These are phyloP conservation scores for Falco concolor DNA, from an alignment of 2,797 vertebrate genomes.

Conservation along the genomic window DNA sequence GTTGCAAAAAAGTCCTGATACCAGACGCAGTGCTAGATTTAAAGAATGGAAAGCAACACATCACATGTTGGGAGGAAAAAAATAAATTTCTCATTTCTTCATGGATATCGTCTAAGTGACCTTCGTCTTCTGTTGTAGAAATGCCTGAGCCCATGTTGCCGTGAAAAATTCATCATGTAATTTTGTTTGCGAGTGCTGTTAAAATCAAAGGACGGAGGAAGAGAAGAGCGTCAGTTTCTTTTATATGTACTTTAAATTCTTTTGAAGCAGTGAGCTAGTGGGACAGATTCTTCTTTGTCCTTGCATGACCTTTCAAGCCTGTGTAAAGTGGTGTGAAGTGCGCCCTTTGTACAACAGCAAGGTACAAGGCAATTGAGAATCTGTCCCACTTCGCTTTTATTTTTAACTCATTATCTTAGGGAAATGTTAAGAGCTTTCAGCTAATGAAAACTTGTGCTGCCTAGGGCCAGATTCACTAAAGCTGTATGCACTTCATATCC, in stretches of 20 bases:
- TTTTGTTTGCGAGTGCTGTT: constrained; percentile 98
- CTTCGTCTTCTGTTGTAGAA: constrained; percentile 98
- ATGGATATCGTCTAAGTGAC: constrained; percentile 89
- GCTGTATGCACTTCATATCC: not conserved
- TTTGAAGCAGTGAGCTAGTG: not conserved
- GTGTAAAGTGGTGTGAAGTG: not conserved
- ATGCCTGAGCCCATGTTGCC: constrained; percentile 94
- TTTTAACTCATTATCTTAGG: not conserved
- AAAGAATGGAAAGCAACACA: constrained; percentile 75
- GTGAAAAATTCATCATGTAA: constrained; percentile 99
- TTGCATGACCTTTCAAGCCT: not conserved
- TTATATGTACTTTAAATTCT: not conserved
- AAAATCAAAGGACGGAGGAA: constrained; percentile 58
- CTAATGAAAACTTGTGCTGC: not conserved
- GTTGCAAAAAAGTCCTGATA: constrained; percentile 74
- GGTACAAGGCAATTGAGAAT: not conserved
- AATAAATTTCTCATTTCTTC: constrained; percentile 73
- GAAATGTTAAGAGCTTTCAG: not conserved
- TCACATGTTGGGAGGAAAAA: constrained; percentile 72
- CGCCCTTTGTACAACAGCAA: not conserved
- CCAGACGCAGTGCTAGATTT: constrained; percentile 70
- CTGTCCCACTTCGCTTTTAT: constrained; percentile 1
- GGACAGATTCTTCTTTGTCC: not conserved
- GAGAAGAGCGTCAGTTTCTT: constrained; percentile 57
- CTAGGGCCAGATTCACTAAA: constrained; percentile 57